Base-by-base conservation (phyloP, 1,140 invertebrate species). In the Eumeta japonica region DNA sequence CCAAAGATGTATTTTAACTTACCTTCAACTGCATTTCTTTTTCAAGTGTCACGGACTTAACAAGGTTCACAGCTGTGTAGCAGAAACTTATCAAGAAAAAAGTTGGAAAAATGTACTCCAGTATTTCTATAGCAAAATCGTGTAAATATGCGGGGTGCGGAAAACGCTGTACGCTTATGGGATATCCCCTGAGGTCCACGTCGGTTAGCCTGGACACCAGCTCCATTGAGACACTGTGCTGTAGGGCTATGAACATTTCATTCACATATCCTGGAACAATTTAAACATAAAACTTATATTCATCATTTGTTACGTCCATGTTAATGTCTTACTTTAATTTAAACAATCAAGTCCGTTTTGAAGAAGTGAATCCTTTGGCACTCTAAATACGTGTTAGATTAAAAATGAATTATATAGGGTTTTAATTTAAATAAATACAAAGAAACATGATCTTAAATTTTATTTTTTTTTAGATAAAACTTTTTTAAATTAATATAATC, bases 71-170 rank as follows among this genome's bases (percentile, higher is more conserved):
- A 31, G 84, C 82, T 0, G 88, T 83, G 58, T 89, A 86, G 16
- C 87, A 81, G 52, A 89, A 90, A 54, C 85, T 87, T 0, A 90
- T 56, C 67, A 90, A 77, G 28, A 91, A 81, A 29, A 94, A 83
- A 27, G 89, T 65, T 0, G 87, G 84, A 32, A 91, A 80, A 48
- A 88, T 80, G 16, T 78, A 65, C 46, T 84, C 79, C 15, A 87
- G 52, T 4, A 80, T 80, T 37, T 81, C 73, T 10, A 87, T 54
- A 24, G 89, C 79, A 2, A 79, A 68, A 60, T 93, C 90, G 35
- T 81, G 73, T 0, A 83, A 66, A 62, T 83, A 92, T 4, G 78
- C 67, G 1, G 88, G 87, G 73, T 88, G 90, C 0, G 90, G 89
- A 58, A 85, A 91, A 43, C 88, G 75, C 50, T 82, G 76, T 45